A percentile compares a stretch with the other conserved stretches of the same genome.
These are phyloP conservation scores for Platanista minor DNA, from an alignment of 2,113 vertebrate species.

Conservation along the genomic window DNA sequence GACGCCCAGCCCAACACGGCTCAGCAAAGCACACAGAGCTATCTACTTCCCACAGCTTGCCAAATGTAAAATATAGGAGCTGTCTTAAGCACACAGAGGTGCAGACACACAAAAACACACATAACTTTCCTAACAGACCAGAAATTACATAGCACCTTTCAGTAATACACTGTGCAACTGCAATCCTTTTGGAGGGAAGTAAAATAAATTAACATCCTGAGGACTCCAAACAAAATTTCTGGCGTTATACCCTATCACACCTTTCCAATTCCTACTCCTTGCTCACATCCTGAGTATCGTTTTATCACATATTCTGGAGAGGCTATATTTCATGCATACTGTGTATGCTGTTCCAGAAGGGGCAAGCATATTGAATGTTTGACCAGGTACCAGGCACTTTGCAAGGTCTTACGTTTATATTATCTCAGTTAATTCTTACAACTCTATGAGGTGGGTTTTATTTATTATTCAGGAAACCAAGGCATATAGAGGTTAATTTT, in stretches of 20 bases:
- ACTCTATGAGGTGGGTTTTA: not conserved
- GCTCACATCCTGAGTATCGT: not conserved
- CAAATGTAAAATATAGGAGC: not conserved
- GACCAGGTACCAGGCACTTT: not conserved
- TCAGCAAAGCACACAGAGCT: not conserved
- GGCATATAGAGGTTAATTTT: not conserved
- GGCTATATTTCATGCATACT: not conserved
- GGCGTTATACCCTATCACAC: not conserved
- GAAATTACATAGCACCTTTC: not conserved
- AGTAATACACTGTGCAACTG: not conserved
- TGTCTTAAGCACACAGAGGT: not conserved
- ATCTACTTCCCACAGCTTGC: not conserved
- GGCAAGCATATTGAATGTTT: not conserved
- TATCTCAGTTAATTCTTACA: not conserved
- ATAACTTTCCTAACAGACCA: not conserved
- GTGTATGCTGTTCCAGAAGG: not conserved
- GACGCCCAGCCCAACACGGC: not conserved
- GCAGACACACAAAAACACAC: slow-evolving; percentile 16
- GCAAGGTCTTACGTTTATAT: not conserved
- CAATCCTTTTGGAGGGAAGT: not conserved
- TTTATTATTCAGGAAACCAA: slow-evolving; percentile 32
- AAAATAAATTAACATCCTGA: not conserved
- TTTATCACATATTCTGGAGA: not conserved
- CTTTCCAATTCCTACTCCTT: not conserved
- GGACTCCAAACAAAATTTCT: not conserved